A percentile compares a stretch with the other conserved stretches of the same genome.
Evolutionary conservation across 2,888 invertebrate species (phyloP).

Genomic region (Silvanus unidentatus): DNA sequence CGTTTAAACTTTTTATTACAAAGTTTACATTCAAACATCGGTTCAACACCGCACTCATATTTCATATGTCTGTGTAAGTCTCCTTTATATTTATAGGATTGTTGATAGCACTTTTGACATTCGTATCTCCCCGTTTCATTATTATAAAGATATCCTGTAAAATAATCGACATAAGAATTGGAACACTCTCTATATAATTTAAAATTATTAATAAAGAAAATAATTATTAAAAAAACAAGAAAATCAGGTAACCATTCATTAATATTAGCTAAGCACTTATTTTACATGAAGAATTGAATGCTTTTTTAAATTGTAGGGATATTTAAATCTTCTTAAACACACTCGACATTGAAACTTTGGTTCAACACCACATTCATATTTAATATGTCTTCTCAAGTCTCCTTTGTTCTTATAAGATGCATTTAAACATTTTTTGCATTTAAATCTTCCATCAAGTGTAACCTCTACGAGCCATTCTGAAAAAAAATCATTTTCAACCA

Average conservation of each 20-base stretch:
- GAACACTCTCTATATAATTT: too few species aligned
- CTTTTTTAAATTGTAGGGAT: not conserved
- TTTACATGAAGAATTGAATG: constrained; percentile 3
- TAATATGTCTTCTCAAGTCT: constrained; percentile 25
- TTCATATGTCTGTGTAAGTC: constrained; percentile 14
- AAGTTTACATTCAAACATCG: not conserved
- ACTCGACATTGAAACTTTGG: constrained; percentile 7
- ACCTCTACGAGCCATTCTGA: too few species aligned
- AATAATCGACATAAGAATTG: too few species aligned
- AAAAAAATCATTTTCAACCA: too few species aligned
- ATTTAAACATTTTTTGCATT: constrained; percentile 15
- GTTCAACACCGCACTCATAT: constrained; percentile 16
- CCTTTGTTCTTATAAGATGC: constrained; percentile 18
- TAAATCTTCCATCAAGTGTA: not conserved
- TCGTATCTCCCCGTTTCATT: too few species aligned
- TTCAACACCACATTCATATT: constrained; percentile 15
- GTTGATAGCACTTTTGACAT: too few species aligned
- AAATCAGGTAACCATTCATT: too few species aligned
- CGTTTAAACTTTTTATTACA: not conserved
- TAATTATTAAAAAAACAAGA: too few species aligned
- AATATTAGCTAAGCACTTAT: too few species aligned
- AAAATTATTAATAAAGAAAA: too few species aligned
- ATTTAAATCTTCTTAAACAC: not conserved
- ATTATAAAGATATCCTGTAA: too few species aligned
- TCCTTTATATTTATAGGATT: constrained; percentile 3